Evolutionary conservation across 2,113 vertebrate genomes (phyloP).

Genomic region (Apistogramma diplotaenia): DNA sequence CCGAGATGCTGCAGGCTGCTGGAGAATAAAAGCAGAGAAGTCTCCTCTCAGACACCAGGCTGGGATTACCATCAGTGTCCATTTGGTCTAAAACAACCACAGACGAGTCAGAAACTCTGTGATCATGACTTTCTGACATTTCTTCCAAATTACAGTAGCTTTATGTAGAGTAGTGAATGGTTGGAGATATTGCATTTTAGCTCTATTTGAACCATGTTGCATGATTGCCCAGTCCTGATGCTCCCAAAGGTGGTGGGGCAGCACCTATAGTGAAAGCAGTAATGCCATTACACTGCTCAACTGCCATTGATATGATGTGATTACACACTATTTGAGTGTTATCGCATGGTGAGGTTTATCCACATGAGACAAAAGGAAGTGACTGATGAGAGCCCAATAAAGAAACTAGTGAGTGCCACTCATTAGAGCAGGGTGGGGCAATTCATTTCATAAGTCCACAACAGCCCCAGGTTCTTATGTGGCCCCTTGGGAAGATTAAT

Average conservation of each 20-base stretch:
- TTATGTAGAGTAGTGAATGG: neutral
- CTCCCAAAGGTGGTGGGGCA: constrained; percentile 57
- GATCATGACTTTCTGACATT: neutral
- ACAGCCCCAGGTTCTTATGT: neutral
- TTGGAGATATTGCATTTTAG: neutral
- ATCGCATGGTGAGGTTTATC: constrained; percentile 61
- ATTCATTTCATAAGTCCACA: neutral
- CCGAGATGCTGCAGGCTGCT: neutral
- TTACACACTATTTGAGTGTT: constrained; percentile 41
- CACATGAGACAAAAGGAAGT: constrained; percentile 41
- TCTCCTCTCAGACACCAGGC: neutral
- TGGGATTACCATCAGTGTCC: neutral
- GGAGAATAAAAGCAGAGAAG: neutral
- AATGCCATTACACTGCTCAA: constrained; percentile 65
- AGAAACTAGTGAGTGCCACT: neutral
- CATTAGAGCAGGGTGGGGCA: neutral
- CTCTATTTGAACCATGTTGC: neutral
- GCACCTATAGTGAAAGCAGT: constrained; percentile 65
- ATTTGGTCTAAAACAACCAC: neutral
- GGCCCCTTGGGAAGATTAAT: no score
- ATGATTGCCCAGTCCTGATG: neutral
- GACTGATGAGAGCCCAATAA: neutral
- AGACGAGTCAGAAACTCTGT: neutral
- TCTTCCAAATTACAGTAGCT: neutral
- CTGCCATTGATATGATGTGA: constrained; percentile 70